Evolutionary conservation across 2,797 vertebrate species (phyloP).

Genomic region (Margarornis squamiger): DNA sequence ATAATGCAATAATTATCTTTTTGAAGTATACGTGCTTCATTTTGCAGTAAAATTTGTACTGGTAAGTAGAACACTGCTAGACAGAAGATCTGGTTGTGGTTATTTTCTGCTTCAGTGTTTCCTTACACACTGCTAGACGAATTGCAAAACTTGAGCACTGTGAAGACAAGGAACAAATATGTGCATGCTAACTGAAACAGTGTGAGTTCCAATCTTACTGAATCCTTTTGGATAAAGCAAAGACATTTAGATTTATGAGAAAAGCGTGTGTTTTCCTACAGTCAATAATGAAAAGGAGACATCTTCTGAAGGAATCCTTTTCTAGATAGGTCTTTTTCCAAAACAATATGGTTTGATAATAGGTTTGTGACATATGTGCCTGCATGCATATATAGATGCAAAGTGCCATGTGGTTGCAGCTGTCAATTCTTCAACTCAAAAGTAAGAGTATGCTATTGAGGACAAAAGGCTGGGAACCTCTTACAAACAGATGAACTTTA

Average conservation of each 20-base stretch:
- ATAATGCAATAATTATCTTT: not conserved
- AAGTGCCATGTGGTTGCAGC: not conserved
- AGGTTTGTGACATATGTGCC: not conserved
- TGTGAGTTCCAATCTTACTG: not conserved
- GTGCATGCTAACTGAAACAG: not conserved
- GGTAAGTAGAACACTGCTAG: not conserved
- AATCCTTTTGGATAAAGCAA: not conserved
- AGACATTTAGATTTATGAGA: not conserved
- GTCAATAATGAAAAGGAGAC: not conserved
- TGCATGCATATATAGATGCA: not conserved
- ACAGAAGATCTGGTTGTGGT: not conserved
- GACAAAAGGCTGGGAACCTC: not conserved
- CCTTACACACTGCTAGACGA: not conserved
- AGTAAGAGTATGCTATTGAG: not conserved
- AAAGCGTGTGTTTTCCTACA: not conserved
- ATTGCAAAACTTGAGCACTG: not conserved
- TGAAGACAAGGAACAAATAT: not conserved
- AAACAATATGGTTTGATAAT: not conserved
- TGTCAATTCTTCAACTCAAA: not conserved
- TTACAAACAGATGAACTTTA: not conserved
- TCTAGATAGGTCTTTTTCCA: not conserved
- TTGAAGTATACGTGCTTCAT: not conserved
- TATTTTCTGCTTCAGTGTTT: not conserved
- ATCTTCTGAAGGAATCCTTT: not conserved
- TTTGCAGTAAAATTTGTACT: not conserved